phyloP scores from a whole-genome alignment of 1,140 invertebrate species.

The Mya arenaria region DNA sequence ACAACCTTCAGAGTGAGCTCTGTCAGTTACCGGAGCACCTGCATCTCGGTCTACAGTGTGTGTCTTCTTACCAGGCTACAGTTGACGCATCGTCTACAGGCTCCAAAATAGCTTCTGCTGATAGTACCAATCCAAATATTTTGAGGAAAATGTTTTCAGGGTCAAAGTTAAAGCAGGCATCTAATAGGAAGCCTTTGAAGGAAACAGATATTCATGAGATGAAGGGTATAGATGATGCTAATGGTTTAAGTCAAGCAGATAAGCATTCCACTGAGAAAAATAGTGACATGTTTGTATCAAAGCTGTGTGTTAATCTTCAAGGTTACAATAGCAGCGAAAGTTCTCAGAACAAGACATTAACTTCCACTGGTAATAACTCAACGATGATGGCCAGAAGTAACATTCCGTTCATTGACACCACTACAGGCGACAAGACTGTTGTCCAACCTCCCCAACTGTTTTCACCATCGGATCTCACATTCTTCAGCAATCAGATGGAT shows the following conservation, averaged over 20 bases:
- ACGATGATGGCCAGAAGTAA: neutral
- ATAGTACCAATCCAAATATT: too few species aligned
- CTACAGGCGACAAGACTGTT: constrained; percentile 9
- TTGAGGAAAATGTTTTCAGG: too few species aligned
- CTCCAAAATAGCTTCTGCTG: neutral
- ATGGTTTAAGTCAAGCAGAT: too few species aligned
- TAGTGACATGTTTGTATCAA: too few species aligned
- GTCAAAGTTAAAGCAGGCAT: too few species aligned
- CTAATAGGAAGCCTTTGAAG: too few species aligned
- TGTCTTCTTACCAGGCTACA: constrained; percentile 21
- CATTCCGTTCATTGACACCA: neutral
- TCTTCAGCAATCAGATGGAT: constrained; percentile 31
- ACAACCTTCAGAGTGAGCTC: constrained; percentile 25
- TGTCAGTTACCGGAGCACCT: constrained; percentile 42
- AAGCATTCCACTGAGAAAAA: too few species aligned
- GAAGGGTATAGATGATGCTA: too few species aligned
- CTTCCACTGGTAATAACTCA: constrained; percentile 9
- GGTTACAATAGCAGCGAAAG: neutral
- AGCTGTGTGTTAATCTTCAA: too few species aligned
- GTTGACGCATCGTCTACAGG: constrained; percentile 11
- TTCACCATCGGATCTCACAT: constrained; percentile 42
- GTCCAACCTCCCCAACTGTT: neutral
- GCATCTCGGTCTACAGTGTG: constrained; percentile 36
- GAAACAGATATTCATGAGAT: too few species aligned
- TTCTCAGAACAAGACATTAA: constrained; percentile 41